Evolutionary conservation across 2,888 invertebrate species (phyloP), one percentile per base, ranked within the genome.

Genomic region (Cryptophagus acutangulus): DNA sequence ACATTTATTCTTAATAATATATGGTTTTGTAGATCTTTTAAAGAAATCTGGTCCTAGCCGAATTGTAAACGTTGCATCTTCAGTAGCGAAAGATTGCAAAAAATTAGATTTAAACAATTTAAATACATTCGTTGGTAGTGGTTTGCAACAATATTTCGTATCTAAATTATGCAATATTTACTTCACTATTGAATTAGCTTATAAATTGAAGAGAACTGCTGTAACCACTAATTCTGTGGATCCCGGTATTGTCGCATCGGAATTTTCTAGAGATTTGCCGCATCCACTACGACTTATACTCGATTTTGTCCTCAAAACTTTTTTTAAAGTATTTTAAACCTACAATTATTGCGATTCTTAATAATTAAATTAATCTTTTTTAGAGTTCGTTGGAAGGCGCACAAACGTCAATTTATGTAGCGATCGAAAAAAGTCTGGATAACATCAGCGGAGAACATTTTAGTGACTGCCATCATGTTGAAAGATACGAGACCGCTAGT

Each of bases 21-120:
- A n/a, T n/a, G n/a, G n/a, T n/a, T n/a, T n/a, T n/a, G 74, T 74
- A 39, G 75, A 72, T 40, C 75, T 78, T 58, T 62, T 80, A 29
- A 63, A 57, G 38, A 58, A 58, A 48, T 51, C 59, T 12, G 48
- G 52, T 15, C 51, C 53, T 9, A 54, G 56, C 20, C 43, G 59
- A 36, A 57, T 62, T 36, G 46, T 62, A 6, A 63, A 58, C 33
- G 58, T 62, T 1, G 48, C 62, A 1, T 62, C 62, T 8, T 9
- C 43, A 1, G 26, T 46, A 25, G 57, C 54, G 1, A 46, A 45
- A 15, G 35, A 34, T 8, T 51, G 45, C 1, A n/a, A n/a, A n/a
- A n/a, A 48, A 31, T 28, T 61, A 4, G 36, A 50, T 34, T n/a
- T 54, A 10, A 38, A 51, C 4, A 45, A 55, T 28, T 29, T 61